Percentiles rank a stretch among this genome's conserved stretches.
Evolutionary conservation across 2,797 vertebrate genomes (phyloP).

Genomic region (Muscicapa comitata): DNA sequence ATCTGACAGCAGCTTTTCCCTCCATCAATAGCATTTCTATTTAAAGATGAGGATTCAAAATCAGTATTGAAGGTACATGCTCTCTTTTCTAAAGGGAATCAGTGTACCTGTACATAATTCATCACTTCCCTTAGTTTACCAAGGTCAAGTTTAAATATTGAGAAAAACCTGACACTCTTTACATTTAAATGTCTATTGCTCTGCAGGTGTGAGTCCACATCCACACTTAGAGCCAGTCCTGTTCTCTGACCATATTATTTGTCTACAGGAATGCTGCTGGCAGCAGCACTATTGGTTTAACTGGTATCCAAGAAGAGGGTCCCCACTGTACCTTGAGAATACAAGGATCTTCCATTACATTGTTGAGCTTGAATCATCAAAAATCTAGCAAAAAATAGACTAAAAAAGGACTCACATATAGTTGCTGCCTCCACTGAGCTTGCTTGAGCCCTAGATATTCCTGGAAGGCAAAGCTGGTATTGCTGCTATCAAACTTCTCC

Average conservation of each 20-base stretch:
- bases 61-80: neutral
- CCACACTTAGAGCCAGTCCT: neutral
- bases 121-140: neutral
- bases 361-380: neutral
- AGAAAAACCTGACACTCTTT: neutral
- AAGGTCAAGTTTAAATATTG: neutral
- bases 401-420: neutral
- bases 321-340: neutral
- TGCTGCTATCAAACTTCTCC: neutral
- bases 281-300: neutral
- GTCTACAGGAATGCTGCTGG: neutral
- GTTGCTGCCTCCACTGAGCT: neutral
- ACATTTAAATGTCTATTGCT: neutral
- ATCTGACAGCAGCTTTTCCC: conserved; percentile 28
- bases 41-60: conserved; percentile 41
- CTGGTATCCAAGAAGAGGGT: neutral
- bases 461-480: neutral
- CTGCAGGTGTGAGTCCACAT: neutral
- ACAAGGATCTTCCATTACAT: neutral
- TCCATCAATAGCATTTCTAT: conserved; percentile 37
- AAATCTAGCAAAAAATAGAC: neutral
- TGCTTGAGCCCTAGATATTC: neutral
- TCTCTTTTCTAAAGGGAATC: neutral
- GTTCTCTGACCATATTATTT: neutral
- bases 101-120: neutral